phyloP scores from a whole-genome alignment of 2,113 vertebrate genomes.

The Rhabdomys dilectus region DNA sequence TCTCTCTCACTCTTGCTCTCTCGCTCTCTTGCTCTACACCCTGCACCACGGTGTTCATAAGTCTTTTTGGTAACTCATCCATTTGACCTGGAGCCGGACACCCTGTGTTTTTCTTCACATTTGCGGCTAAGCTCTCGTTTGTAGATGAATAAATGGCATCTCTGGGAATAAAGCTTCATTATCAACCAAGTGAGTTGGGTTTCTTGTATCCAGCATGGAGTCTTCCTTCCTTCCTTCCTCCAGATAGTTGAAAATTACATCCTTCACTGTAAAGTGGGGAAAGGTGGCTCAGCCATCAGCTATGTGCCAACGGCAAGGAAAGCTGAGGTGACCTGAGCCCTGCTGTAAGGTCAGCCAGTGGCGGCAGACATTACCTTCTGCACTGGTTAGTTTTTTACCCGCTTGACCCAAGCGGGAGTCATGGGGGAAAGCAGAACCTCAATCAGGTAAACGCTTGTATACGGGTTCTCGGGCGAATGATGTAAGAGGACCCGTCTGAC shows the following conservation, averaged over 20 bases:
- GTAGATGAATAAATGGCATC: neutral
- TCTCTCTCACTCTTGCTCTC: neutral
- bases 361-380: neutral
- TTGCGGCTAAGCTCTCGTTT: neutral
- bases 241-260: neutral
- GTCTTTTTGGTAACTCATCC: neutral
- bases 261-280: neutral
- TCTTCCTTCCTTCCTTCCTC: neutral
- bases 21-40: neutral
- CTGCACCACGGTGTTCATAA: accelerated
- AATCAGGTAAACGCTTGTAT: neutral
- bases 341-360: neutral
- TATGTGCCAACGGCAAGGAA: neutral
- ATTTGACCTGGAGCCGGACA: neutral
- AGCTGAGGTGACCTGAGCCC: neutral
- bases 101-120: neutral
- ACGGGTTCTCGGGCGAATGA: too few species aligned
- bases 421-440: neutral
- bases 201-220: neutral
- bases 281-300: neutral
- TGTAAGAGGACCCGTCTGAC: neutral
- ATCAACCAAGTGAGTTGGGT: accelerated
- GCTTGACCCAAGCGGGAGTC: too few species aligned
- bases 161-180: accelerated
- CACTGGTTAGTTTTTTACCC: neutral